Conservation (phyloP, 2,113 vertebrate genomes). For the Leiothrix lutea region DNA sequence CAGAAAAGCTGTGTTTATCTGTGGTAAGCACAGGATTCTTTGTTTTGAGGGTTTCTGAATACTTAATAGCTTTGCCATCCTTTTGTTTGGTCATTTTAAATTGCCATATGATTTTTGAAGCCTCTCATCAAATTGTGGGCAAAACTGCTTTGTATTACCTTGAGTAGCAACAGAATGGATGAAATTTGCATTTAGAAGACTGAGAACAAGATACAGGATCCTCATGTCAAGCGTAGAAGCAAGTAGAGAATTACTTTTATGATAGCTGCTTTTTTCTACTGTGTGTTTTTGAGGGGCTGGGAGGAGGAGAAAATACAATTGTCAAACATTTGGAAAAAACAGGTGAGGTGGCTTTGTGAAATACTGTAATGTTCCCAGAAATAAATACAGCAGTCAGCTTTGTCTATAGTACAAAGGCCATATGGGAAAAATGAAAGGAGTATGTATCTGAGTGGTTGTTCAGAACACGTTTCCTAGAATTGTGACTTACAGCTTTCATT, state of each 20-base stretch:
- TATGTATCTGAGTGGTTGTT: not conserved
- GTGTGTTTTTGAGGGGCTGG: not conserved
- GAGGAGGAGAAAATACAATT: not conserved
- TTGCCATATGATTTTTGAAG: not conserved
- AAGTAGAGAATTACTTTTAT: not conserved
- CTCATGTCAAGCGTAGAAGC: not conserved
- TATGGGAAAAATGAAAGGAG: not conserved
- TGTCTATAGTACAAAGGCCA: not conserved
- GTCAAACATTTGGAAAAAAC: not conserved
- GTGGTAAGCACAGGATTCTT: not conserved
- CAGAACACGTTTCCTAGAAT: not conserved
- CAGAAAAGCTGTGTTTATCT: not conserved
- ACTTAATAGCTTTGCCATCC: not conserved
- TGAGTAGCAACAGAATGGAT: not conserved
- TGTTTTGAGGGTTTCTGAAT: not conserved
- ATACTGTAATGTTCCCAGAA: not conserved
- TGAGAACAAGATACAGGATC: not conserved
- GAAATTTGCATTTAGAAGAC: not conserved
- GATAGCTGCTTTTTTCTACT: not conserved
- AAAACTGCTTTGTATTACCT: not conserved
- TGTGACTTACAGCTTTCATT: not conserved
- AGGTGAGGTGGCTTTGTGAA: not conserved
- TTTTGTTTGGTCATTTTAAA: not conserved
- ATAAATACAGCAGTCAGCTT: not conserved
- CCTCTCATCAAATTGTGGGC: not conserved